Evolutionary conservation across 2,113 vertebrate species (phyloP).

Genomic region (Oncorhynchus mykiss): DNA sequence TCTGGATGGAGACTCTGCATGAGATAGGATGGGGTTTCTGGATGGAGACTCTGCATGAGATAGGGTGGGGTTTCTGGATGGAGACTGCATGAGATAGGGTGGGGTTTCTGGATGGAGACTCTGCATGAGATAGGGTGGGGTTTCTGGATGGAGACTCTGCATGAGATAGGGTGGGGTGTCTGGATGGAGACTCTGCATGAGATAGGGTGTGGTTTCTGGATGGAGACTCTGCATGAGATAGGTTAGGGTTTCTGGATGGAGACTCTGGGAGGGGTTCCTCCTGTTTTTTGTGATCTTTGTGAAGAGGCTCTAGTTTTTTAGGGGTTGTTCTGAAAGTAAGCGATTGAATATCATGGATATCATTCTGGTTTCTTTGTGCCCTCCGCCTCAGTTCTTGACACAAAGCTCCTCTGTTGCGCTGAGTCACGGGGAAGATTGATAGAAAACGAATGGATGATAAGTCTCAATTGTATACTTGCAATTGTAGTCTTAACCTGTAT

Average conservation of each 20-base stretch:
- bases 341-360: conserved; percentile 7
- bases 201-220: too few relatives aligned
- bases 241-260: too few relatives aligned
- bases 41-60: too few relatives aligned
- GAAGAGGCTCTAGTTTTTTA: not conserved
- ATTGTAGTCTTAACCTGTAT: not conserved
- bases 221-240: not conserved
- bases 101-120: not conserved
- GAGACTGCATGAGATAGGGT: too few relatives aligned
- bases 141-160: not conserved
- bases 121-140: too few relatives aligned
- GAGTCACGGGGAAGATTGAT: not conserved
- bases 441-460: not conserved
- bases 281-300: not conserved
- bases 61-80: too few relatives aligned
- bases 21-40: too few relatives aligned
- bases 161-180: too few relatives aligned
- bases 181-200: not conserved
- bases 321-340: not conserved
- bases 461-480: not conserved
- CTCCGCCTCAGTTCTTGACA: not conserved
- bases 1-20: too few relatives aligned
- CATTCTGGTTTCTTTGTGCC: conserved; percentile 16
- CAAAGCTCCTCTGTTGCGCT: not conserved
- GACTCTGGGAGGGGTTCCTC: not conserved